phyloP scores from a whole-genome alignment of 2,797 vertebrate genomes.

The Lateolabrax maculatus region DNA sequence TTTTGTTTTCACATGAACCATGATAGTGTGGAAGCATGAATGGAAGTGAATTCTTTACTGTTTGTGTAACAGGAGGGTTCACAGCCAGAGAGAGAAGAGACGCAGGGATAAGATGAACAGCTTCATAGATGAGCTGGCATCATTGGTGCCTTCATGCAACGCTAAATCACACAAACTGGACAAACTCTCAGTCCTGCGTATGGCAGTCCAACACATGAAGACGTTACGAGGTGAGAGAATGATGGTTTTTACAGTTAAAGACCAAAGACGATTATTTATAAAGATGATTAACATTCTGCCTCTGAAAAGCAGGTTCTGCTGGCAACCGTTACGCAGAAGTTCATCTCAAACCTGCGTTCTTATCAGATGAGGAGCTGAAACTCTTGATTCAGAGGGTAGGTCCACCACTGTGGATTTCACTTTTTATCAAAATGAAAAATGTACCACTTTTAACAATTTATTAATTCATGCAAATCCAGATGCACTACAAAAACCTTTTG shows the following conservation, averaged over 20 bases:
- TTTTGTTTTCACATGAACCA: not conserved
- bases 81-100: constrained; percentile 92
- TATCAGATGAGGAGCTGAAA: constrained; percentile 93
- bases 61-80: constrained; percentile 85
- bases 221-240: constrained; percentile 6
- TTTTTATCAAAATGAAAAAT: constrained; percentile 31
- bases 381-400: constrained; percentile 92
- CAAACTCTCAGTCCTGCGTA: constrained; percentile 22
- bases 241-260: not conserved
- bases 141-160: constrained; percentile 91
- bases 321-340: constrained; percentile 91
- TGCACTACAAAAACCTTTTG: not conserved
- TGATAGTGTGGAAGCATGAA: not conserved
- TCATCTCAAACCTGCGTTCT: constrained; percentile 93
- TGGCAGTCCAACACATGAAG: constrained; percentile 10
- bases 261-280: not conserved
- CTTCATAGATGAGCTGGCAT: constrained; percentile 92
- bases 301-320: constrained; percentile 65
- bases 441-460: no score
- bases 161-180: constrained; percentile 81
- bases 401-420: constrained; percentile 5
- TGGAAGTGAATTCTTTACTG: not conserved
- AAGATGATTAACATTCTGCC: not conserved
- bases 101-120: constrained; percentile 94
- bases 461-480: not conserved